phyloP scores from a whole-genome alignment of 2,888 invertebrate species.

The Slavum lentiscoides region DNA sequence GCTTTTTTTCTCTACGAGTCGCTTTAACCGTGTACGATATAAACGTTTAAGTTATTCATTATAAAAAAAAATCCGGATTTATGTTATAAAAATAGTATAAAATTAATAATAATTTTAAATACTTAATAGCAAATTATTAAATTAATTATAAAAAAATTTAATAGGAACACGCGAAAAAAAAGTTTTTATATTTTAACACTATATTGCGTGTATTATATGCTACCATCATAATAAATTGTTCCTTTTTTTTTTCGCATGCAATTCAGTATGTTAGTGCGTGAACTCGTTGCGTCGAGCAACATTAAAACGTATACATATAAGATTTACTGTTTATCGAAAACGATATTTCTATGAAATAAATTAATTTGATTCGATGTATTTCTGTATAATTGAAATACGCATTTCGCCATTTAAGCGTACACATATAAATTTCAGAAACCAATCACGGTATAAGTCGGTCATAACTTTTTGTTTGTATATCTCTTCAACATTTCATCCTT shows the following conservation, averaged over 20 bases:
- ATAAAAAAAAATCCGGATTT: neutral
- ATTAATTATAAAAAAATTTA: neutral
- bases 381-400: neutral
- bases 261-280: too few species aligned
- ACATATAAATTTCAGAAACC: neutral
- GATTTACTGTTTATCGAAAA: too few species aligned
- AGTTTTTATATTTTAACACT: too few species aligned
- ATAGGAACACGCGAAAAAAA: too few species aligned
- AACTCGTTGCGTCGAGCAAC: too few species aligned
- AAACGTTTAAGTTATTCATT: conserved; percentile 24
- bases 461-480: neutral
- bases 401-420: neutral
- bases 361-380: neutral
- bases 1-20: neutral
- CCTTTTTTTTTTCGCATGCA: too few species aligned
- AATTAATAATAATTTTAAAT: too few species aligned
- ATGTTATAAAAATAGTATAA: neutral
- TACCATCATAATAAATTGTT: too few species aligned
- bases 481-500: neutral
- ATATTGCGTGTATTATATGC: too few species aligned
- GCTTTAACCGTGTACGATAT: neutral
- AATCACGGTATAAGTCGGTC: neutral
- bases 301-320: too few species aligned
- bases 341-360: too few species aligned
- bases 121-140: too few species aligned